phyloP scores from a whole-genome alignment of 2,113 vertebrate genomes.

The Leucopsar rothschildi region DNA sequence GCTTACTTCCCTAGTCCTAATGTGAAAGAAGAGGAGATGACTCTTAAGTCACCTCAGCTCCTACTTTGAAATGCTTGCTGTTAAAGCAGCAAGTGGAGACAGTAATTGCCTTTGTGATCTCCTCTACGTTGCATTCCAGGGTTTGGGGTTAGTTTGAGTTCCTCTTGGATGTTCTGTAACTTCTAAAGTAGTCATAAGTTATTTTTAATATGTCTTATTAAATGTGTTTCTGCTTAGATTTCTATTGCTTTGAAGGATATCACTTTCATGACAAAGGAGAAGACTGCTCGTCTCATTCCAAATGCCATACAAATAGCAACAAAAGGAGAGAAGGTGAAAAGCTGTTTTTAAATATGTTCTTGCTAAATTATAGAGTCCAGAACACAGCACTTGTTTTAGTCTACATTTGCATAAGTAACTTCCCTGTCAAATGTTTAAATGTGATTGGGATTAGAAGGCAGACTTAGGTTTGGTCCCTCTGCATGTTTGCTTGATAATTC shows the following conservation, averaged over 20 bases:
- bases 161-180: background rate
- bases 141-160: background rate
- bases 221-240: slow-evolving; percentile 75
- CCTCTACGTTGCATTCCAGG: background rate
- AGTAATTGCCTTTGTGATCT: background rate
- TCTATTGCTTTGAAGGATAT: slow-evolving; percentile 83
- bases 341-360: background rate
- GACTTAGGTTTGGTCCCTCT: background rate
- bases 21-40: background rate
- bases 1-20: background rate
- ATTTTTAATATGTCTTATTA: background rate
- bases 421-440: background rate
- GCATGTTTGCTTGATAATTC: background rate
- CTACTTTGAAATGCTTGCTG: background rate
- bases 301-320: slow-evolving; percentile 92
- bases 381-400: background rate
- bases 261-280: slow-evolving; percentile 85
- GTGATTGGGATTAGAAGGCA: background rate
- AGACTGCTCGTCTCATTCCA: slow-evolving; percentile 89
- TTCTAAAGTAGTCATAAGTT: background rate
- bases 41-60: background rate
- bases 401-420: background rate
- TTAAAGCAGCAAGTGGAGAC: background rate
- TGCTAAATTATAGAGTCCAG: background rate
- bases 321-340: slow-evolving; percentile 83